Conservation (phyloP, 2,113 vertebrate species). For the Balaenoptera acutorostrata region DNA sequence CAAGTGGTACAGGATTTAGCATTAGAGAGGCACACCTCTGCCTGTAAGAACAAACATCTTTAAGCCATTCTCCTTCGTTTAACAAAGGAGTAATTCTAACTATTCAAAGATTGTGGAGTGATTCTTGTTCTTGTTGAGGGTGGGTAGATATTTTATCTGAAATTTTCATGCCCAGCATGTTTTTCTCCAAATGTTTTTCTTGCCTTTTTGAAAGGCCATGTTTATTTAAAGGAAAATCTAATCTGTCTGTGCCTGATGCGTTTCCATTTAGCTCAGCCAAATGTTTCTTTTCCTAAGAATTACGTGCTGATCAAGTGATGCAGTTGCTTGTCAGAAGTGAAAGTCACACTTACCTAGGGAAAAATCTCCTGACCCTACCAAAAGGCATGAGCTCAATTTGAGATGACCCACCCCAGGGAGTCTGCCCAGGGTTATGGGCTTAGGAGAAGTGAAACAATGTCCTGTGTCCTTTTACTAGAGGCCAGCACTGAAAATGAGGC, state of each 20-base stretch:
- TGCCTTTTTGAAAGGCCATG: conserved; percentile 56
- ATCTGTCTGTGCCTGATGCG: conserved; percentile 57
- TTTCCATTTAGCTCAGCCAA: conserved; percentile 63
- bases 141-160: conserved; percentile 32
- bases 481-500: not conserved
- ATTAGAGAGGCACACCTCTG: not conserved
- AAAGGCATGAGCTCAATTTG: conserved; percentile 23
- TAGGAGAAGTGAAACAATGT: not conserved
- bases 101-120: not conserved
- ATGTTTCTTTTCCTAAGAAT: conserved; percentile 45
- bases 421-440: not conserved
- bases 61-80: not conserved
- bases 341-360: conserved; percentile 35
- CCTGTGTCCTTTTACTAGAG: not conserved
- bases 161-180: conserved; percentile 48
- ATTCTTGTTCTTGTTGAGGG: not conserved
- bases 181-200: conserved; percentile 51
- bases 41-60: not conserved
- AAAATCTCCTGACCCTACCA: conserved; percentile 49
- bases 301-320: conserved; percentile 53
- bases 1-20: not conserved
- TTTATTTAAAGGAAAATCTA: conserved; percentile 67
- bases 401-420: not conserved
- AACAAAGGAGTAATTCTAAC: not conserved
- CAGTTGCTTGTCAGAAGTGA: conserved; percentile 33